Percentiles rank a stretch among this genome's conserved stretches.
phyloP scores from a whole-genome alignment of 2,888 invertebrate genomes.

The Hoplodrina ambigua region DNA sequence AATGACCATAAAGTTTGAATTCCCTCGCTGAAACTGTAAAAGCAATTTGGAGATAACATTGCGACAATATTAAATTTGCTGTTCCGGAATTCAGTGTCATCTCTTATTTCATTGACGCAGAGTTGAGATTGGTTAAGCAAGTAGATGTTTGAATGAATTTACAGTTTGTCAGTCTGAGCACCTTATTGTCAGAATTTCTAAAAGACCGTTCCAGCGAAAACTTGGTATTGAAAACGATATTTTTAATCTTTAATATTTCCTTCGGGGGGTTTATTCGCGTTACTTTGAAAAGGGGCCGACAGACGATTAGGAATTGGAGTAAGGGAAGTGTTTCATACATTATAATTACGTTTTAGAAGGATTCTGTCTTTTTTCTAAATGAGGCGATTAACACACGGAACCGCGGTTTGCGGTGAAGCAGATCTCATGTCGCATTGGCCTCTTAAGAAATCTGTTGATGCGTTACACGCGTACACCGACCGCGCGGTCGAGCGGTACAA shows the following conservation, averaged over 20 bases:
- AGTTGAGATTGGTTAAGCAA: constrained; percentile 26
- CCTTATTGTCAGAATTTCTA: constrained; percentile 61
- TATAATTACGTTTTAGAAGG: background rate
- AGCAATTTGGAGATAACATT: constrained; percentile 58
- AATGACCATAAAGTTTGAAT: constrained; percentile 44
- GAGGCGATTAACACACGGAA: no score
- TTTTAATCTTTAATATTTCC: constrained; percentile 59
- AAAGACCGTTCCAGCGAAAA: constrained; percentile 59
- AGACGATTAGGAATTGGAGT: constrained; percentile 15
- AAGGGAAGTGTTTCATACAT: background rate
- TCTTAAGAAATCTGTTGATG: no score
- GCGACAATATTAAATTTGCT: constrained; percentile 27
- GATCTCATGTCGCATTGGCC: no score
- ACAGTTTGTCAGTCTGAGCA: constrained; percentile 25
- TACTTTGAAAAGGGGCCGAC: constrained; percentile 10
- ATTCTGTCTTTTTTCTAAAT: no score
- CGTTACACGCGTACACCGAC: no score
- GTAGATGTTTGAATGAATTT: constrained; percentile 2
- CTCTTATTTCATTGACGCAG: constrained; percentile 30
- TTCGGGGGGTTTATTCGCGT: constrained; percentile 27
- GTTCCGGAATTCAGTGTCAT: background rate
- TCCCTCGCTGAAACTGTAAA: constrained; percentile 35
- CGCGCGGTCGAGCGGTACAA: no score
- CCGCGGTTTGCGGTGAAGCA: no score
- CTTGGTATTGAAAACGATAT: constrained; percentile 64